phyloP scores from a whole-genome alignment of 2,797 vertebrate species.

The Sparidentex hasta region DNA sequence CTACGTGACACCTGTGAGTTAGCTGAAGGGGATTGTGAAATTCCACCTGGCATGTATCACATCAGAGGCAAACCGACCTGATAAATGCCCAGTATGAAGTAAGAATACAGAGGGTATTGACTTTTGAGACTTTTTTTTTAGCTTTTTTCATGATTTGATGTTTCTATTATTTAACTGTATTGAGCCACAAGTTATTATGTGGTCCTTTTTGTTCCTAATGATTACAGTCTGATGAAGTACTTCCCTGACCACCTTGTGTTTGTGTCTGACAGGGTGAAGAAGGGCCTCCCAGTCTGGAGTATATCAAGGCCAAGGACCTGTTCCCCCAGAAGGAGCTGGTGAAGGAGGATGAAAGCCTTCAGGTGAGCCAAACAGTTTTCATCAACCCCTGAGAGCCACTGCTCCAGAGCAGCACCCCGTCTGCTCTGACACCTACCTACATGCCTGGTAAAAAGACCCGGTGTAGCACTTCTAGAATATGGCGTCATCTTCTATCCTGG shows the following conservation, averaged over 20 bases:
- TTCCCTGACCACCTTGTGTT: slow-evolving; percentile 42
- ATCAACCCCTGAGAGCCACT: not conserved
- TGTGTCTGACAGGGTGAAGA: slow-evolving; percentile 93
- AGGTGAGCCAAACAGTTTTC: slow-evolving; percentile 83
- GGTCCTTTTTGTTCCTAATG: not conserved
- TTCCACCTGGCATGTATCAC: slow-evolving; percentile 35
- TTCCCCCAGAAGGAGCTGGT: slow-evolving; percentile 98
- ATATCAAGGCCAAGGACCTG: slow-evolving; percentile 99
- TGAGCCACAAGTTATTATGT: not conserved
- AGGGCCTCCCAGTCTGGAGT: slow-evolving; percentile 99
- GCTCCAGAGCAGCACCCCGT: not conserved
- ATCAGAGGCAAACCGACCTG: slow-evolving; percentile 15
- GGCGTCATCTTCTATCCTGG: slow-evolving; percentile 31
- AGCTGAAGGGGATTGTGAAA: slow-evolving; percentile 51
- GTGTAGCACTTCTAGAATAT: slow-evolving; percentile 29
- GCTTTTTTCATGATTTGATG: not conserved
- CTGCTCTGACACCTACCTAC: slow-evolving; percentile 14
- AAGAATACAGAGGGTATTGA: slow-evolving; percentile 1
- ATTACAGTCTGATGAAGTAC: not conserved
- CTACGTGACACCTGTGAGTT: slow-evolving; percentile 43
- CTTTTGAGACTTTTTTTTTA: too few relatives aligned
- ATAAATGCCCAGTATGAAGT: slow-evolving; percentile 11
- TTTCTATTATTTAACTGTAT: not conserved
- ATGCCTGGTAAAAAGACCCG: slow-evolving; percentile 19
- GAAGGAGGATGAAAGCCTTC: slow-evolving; percentile 97